Evolutionary conservation across 2,888 invertebrate species (phyloP).

Genomic region (Hoplodrina ambigua): DNA sequence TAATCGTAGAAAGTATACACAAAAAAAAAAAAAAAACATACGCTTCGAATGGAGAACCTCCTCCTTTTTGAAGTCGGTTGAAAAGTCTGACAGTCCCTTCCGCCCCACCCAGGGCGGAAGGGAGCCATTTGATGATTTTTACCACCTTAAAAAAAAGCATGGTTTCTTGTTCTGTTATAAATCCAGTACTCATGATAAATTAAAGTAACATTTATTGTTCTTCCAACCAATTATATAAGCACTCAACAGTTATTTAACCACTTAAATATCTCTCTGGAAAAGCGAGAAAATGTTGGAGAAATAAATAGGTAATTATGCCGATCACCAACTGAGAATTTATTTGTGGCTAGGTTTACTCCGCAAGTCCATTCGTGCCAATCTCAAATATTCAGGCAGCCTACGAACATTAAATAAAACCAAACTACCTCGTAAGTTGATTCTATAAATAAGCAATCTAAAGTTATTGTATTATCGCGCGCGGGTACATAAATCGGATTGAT

Average conservation of each 20-base stretch:
- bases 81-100: no score
- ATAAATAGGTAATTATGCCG: constrained; percentile 49
- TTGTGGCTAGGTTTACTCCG: constrained; percentile 24
- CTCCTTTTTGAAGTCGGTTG: no score
- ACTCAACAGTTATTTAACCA: constrained; percentile 18
- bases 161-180: background rate
- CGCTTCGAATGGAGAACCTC: no score
- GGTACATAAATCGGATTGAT: constrained; percentile 9
- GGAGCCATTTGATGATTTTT: no score
- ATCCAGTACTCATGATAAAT: constrained; percentile 6
- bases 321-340: constrained; percentile 33
- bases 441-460: constrained; percentile 19
- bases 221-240: constrained; percentile 54
- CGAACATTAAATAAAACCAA: constrained; percentile 21
- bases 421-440: constrained; percentile 21
- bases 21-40: no score
- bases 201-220: constrained; percentile 32
- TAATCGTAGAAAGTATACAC: no score
- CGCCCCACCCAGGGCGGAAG: no score
- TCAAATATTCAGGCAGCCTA: constrained; percentile 22
- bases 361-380: constrained; percentile 25
- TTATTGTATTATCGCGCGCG: constrained; percentile 10
- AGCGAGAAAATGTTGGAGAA: constrained; percentile 37
- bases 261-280: constrained; percentile 41
- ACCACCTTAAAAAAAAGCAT: no score